Percentiles rank a stretch among this genome's conserved stretches.
Evolutionary conservation across 2,113 vertebrate genomes (phyloP).

Genomic region (Chlamydotis undulata): DNA sequence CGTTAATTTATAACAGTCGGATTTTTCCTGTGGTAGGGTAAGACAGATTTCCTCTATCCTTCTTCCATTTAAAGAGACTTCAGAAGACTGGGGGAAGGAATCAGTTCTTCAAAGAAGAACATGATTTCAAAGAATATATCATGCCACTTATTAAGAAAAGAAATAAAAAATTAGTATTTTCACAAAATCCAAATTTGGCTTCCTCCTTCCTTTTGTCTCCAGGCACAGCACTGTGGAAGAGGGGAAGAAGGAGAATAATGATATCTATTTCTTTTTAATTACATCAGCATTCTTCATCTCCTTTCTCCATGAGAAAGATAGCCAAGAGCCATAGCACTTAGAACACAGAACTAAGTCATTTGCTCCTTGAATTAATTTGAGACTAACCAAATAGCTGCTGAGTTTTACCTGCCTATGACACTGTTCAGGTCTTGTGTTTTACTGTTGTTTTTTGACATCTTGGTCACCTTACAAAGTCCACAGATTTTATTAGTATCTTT

Average conservation of each 20-base stretch:
- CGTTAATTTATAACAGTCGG: background rate
- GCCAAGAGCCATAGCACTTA: background rate
- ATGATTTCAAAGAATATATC: background rate
- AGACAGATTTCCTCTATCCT: background rate
- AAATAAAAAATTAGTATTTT: background rate
- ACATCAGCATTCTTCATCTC: background rate
- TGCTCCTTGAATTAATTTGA: background rate
- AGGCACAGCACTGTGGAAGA: background rate
- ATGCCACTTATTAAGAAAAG: background rate
- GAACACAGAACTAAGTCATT: background rate
- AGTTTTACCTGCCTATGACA: background rate
- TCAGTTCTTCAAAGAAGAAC: background rate
- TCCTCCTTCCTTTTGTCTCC: background rate
- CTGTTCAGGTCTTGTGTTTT: background rate
- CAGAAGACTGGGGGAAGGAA: background rate
- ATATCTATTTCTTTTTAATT: background rate
- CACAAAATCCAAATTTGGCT: background rate
- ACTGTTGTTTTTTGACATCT: background rate
- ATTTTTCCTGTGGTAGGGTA: background rate
- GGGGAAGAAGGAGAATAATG: background rate
- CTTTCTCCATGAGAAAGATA: background rate
- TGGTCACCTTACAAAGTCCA: background rate
- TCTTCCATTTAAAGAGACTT: background rate
- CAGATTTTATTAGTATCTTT: background rate
- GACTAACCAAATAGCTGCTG: background rate